phyloP scores from a whole-genome alignment of 2,113 vertebrate genomes.

The Acrocephalus kingi region DNA sequence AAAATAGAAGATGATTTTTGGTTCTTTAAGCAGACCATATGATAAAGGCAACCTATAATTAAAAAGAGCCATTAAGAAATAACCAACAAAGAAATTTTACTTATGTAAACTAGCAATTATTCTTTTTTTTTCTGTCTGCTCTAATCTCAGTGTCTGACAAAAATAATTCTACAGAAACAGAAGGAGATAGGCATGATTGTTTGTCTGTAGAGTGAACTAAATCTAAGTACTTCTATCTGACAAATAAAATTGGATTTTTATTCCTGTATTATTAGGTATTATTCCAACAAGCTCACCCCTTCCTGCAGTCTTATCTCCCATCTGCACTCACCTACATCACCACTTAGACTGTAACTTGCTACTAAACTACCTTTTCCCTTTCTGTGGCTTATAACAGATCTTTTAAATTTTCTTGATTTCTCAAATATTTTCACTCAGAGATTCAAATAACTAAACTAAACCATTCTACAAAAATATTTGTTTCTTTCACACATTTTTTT shows the following conservation, averaged over 20 bases:
- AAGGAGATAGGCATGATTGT: neutral
- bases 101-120: neutral
- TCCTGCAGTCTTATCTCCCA: neutral
- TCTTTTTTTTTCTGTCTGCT: neutral
- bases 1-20: neutral
- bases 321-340: neutral
- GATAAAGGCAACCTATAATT: neutral
- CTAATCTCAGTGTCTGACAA: neutral
- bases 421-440: neutral
- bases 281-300: neutral
- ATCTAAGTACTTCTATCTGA: neutral
- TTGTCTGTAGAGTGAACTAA: neutral
- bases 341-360: neutral
- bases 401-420: neutral
- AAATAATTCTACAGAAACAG: neutral
- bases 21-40: neutral
- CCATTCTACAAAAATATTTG: neutral
- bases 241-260: neutral
- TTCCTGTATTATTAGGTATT: neutral
- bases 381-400: neutral
- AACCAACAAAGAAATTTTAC: neutral
- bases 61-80: neutral
- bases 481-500: neutral
- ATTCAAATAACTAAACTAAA: neutral
- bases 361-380: neutral